Evolutionary conservation across 1,140 invertebrate species (phyloP), one percentile per base, ranked within the genome.

Genomic region (Conopomorpha cramerella): DNA sequence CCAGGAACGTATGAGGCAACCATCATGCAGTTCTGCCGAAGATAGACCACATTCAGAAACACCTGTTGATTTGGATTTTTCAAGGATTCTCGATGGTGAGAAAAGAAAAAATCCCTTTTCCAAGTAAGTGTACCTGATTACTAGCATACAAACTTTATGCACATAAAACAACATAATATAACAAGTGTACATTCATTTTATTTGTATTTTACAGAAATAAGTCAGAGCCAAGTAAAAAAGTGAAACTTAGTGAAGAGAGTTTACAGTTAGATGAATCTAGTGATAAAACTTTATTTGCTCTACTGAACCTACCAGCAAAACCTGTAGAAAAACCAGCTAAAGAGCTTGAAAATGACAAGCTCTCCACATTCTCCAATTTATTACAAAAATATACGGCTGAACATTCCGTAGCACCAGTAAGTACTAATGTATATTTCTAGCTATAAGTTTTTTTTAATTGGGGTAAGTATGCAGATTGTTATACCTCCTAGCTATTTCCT

Each of bases 81-180:
- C 68, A 11, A 67, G 63, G 45, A 49, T 78, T 19, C 42, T 79
- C 12, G 62, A 70, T 47, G 58, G 65, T 33, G 71, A 83, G 30
- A 90, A 90, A 59, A 82, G 87, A 28, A 89, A 86, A 65, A 92
- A 91, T 74, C 89, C 89, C 16, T 92, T 92, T 76, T 64, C 76
- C 10, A 85, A 84, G 77, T 79, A 60, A 58, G 77, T 77, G n/a
- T n/a, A 23, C 19, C 19, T 23, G 19, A 4, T 23, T 23, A 6
- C 4, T 6, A 23, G 19, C 19, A 6, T 4, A 10, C 10, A 23
- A 23, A 23, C 4, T 6, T 23, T 23, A 23, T 10, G 4, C 4
- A 23, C 4, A 10, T 23, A 23, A 23, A 6, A 10, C 28, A 4
- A 29, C 28, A n/a, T 14, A 23, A n/a, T n/a, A n/a, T n/a, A n/a